These are phyloP conservation scores for Protaetia brevitarsis DNA, from an alignment of 1,140 invertebrate species.

Conservation along the genomic window DNA sequence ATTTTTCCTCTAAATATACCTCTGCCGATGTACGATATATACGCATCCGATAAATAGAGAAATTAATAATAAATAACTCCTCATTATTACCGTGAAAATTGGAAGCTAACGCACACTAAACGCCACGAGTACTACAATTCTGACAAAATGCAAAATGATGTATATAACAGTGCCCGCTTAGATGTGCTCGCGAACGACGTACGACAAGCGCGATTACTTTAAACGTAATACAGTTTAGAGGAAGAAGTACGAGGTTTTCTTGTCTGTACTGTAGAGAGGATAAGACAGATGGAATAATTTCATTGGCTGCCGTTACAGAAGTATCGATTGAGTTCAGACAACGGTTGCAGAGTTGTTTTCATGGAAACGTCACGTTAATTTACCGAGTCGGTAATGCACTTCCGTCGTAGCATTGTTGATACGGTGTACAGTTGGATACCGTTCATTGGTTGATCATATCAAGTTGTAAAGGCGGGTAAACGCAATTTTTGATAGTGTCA, in stretches of 20 bases:
- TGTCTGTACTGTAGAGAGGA: conserved; percentile 10
- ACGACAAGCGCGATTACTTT: not conserved
- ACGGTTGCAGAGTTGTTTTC: too few species aligned
- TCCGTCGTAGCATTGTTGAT: conserved; percentile 1
- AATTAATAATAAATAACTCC: conserved; percentile 37
- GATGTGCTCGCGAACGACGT: not conserved
- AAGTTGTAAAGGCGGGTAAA: conserved; percentile 26
- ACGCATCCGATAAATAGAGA: conserved; percentile 23
- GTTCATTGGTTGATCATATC: conserved; percentile 37
- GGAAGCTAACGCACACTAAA: conserved; percentile 38
- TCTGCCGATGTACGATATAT: conserved; percentile 48
- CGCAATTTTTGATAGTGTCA: not conserved
- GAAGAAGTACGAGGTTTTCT: conserved; percentile 24
- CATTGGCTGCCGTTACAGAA: conserved; percentile 38
- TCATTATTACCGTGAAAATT: conserved; percentile 41
- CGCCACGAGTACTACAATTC: conserved; percentile 34
- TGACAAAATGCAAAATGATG: conserved; percentile 21
- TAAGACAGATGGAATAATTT: conserved; percentile 47
- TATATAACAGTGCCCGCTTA: conserved; percentile 4
- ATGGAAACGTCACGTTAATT: too few species aligned
- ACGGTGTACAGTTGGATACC: conserved; percentile 41
- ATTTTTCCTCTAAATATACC: conserved; percentile 70
- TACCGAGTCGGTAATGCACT: not conserved
- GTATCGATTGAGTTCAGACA: too few species aligned
- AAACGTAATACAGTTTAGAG: conserved; percentile 3